Conservation (phyloP, 2,113 vertebrate genomes). For the Gymnarchus niloticus region DNA sequence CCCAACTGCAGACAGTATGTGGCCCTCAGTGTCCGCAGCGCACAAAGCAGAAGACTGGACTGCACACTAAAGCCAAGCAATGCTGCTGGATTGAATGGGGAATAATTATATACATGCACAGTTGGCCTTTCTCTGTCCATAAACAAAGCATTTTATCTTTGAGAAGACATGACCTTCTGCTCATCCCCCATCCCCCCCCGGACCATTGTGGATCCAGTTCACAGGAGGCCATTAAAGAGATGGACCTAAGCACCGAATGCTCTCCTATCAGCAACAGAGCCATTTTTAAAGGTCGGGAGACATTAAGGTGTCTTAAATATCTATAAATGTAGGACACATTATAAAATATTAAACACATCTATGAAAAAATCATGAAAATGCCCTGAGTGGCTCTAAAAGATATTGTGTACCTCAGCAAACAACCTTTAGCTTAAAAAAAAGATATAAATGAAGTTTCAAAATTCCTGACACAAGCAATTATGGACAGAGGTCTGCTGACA, state of each 20-base stretch:
- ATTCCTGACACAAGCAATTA: constrained; percentile 26
- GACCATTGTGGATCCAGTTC: not conserved
- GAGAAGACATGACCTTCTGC: not conserved
- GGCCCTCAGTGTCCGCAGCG: not conserved
- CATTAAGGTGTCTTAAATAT: constrained; percentile 28
- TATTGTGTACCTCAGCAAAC: constrained; percentile 26
- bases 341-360: constrained; percentile 26
- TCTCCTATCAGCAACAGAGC: not conserved
- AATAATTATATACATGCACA: not conserved
- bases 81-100: not conserved
- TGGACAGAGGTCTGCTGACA: not conserved
- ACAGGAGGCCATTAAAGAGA: constrained; percentile 17
- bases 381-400: constrained; percentile 21
- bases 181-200: not conserved
- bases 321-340: constrained; percentile 18
- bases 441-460: constrained; percentile 24
- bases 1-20: not conserved
- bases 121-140: constrained; percentile 2
- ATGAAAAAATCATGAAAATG: constrained; percentile 24
- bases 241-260: not conserved
- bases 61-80: not conserved
- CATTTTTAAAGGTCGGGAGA: constrained; percentile 18
- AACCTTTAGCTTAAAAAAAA: constrained; percentile 20
- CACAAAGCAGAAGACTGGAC: no score
- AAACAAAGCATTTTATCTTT: not conserved